phyloP scores from a whole-genome alignment of 2,888 invertebrate species.

The Drosophila meridiana region DNA sequence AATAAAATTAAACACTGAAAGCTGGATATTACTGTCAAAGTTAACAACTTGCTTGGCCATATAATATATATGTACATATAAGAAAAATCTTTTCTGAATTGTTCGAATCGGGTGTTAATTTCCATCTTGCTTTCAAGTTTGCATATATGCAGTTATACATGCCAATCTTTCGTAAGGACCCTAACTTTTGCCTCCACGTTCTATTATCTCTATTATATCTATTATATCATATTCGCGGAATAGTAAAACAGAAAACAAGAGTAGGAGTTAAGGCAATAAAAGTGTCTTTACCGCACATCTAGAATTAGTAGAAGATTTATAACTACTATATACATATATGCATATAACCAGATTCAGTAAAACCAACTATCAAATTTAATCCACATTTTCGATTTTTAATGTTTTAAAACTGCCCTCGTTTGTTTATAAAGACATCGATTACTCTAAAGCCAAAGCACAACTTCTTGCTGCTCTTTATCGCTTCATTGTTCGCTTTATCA shows the following conservation, averaged over 20 bases:
- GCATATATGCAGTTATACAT: not conserved
- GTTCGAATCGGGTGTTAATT: not conserved
- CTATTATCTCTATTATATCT: not conserved
- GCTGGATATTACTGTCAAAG: not conserved
- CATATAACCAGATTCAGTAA: not conserved
- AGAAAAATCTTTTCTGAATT: not conserved
- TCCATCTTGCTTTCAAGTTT: not conserved
- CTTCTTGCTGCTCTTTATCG: not conserved
- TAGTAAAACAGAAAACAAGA: not conserved
- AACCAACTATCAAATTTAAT: not conserved
- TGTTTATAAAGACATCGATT: not conserved
- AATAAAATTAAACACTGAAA: not conserved
- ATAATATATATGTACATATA: not conserved
- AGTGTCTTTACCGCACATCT: too few relatives aligned
- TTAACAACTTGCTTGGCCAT: not conserved
- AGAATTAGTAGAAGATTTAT: not conserved
- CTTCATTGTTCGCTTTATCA: conserved; percentile 1
- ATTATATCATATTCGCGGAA: not conserved
- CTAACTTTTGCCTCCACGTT: too few relatives aligned
- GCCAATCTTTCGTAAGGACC: not conserved
- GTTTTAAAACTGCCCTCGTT: not conserved
- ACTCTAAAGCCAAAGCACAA: not conserved
- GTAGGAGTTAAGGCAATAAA: too few relatives aligned
- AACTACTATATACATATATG: not conserved
- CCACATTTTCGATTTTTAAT: not conserved